Conservation (phyloP, 2,888 invertebrate genomes). For the Ennomos fuscantarius region DNA sequence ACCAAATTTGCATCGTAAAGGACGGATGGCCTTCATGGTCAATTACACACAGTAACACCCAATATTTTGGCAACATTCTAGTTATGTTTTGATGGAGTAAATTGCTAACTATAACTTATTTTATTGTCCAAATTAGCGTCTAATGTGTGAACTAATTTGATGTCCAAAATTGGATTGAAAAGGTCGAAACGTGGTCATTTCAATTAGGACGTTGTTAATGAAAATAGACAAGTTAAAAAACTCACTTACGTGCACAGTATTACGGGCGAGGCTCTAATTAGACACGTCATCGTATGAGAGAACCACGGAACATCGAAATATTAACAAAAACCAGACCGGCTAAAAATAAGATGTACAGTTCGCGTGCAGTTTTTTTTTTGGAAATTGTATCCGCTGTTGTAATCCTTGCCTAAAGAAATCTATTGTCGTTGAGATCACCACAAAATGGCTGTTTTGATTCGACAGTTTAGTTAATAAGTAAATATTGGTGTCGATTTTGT, state of each 20-base stretch:
- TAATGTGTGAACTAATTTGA: constrained; percentile 42
- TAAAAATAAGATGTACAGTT: constrained; percentile 36
- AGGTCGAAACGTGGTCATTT: constrained; percentile 43
- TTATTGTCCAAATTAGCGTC: constrained; percentile 30
- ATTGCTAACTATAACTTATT: constrained; percentile 5
- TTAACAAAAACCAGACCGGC: constrained; percentile 33
- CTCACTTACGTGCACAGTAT: constrained; percentile 49
- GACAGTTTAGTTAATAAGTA: too few species aligned
- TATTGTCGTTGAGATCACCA: too few species aligned
- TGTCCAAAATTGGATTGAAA: constrained; percentile 40
- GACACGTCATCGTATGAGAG: constrained; percentile 49
- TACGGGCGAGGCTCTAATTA: constrained; percentile 68
- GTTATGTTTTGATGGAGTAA: too few species aligned
- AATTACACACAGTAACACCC: too few species aligned
- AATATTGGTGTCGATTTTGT: too few species aligned
- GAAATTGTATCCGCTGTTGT: constrained; percentile 4
- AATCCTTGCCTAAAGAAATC: background rate
- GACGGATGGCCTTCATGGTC: too few species aligned
- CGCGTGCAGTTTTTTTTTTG: constrained; percentile 20
- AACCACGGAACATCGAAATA: constrained; percentile 41
- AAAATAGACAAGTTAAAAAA: constrained; percentile 54
- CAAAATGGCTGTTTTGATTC: too few species aligned
- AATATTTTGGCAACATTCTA: too few species aligned
- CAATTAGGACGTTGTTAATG: constrained; percentile 55
- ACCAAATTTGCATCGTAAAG: too few species aligned